Percentiles rank a stretch among this genome's conserved stretches.
Conservation (phyloP, 2,888 invertebrate genomes). For the Luffia ferchaultella region DNA sequence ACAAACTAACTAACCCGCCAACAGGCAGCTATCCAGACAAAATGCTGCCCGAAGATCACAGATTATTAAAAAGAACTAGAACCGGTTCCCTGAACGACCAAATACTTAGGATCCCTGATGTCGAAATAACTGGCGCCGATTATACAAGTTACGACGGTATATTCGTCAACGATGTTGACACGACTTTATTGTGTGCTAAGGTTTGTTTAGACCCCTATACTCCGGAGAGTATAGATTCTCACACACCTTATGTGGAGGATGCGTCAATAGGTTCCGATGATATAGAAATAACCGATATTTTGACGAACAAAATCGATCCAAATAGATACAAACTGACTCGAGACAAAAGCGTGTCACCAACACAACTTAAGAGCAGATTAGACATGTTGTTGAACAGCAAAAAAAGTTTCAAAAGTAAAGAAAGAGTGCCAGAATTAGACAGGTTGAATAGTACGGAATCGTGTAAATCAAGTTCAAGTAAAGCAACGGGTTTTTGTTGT, state of each 20-base stretch:
- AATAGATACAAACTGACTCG: conserved; percentile 26
- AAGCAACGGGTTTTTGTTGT: conserved; percentile 41
- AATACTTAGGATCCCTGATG: conserved; percentile 40
- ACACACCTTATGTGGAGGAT: conserved; percentile 69
- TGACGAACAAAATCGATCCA: conserved; percentile 25
- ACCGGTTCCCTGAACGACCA: conserved; percentile 44
- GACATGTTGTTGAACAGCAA: conserved; percentile 44
- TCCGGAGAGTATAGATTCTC: conserved; percentile 83
- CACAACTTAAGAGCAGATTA: conserved; percentile 69
- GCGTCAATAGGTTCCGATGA: conserved; percentile 34
- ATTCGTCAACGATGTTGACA: conserved; percentile 64
- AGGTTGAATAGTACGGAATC: conserved; percentile 46
- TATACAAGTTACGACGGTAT: conserved; percentile 41
- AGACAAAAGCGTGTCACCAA: conserved; percentile 67
- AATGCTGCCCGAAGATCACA: conserved; percentile 20
- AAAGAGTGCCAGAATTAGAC: conserved; percentile 26
- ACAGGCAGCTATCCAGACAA: conserved; percentile 4
- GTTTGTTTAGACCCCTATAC: conserved; percentile 76
- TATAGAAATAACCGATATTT: conserved; percentile 32
- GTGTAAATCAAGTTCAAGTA: conserved; percentile 41
- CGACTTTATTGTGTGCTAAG: conserved; percentile 41
- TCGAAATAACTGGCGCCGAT: conserved; percentile 62
- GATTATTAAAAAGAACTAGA: conserved; percentile 27
- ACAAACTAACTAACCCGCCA: conserved; percentile 13
- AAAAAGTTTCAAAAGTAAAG: conserved; percentile 12